Base-by-base conservation (phyloP, 2,888 invertebrate genomes). In the Noctua comes region DNA sequence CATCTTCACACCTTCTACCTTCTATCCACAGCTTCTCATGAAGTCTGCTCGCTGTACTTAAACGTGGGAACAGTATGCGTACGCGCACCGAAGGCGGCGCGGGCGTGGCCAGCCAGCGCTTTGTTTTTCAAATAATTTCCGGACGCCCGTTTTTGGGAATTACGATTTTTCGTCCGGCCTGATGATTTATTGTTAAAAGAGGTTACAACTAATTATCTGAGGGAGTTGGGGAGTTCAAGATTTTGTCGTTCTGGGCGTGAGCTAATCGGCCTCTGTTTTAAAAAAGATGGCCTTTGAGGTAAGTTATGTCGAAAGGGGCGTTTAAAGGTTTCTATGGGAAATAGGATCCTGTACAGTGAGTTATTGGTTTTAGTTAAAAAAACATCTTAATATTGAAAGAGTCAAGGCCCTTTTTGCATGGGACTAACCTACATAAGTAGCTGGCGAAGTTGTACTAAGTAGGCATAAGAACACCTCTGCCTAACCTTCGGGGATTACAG, bases 91-190 rank as follows among this genome's bases (percentile, higher is more conserved):
- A 88, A 91, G 89, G 91, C 91, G 85, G 84, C 84, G 90, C 92
- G 88, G 95, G 96, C 94, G 95, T 94, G 94, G 94, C 90, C 92
- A 80, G 82, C 92, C 86, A 92, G 87, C 93, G 95, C 95, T 96
- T 96, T 96, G 95, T 95, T 96, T 95, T 95, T 93, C 93, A 93
- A 94, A 95, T 92, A 92, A 94, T 96, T 95, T 96, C 96, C 96
- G 96, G 96, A 93, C 94, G 91, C 91, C 93, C 89, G 76, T 92
- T 93, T 95, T 93, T 91, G 89, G 89, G 92, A 94, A 94, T 94
- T 94, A 94, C 90, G 82, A 77, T 85, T 88, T 88, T 90, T 90
- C 85, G 89, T 85, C 80, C 86, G 73, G 80, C 76, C 66, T 43
- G 21, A 86, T 88, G 89, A 89, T 89, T 89, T 89, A 89, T 89